Evolutionary conservation across 2,888 invertebrate species (phyloP).

Genomic region (Tridacna gigas): DNA sequence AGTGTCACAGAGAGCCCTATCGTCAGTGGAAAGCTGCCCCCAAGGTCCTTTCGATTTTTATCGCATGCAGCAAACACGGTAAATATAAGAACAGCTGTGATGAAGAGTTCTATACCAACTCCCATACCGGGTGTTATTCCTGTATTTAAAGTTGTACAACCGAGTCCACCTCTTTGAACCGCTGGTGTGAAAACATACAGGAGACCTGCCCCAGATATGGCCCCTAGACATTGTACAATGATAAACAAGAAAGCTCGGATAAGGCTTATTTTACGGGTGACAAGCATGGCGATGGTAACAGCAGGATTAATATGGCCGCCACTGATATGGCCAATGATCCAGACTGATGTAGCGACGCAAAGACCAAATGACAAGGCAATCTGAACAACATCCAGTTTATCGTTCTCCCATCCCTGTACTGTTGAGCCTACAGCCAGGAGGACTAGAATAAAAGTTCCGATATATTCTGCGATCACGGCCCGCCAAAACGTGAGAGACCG

Average conservation of each 20-base stretch:
- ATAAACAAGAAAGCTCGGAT: slow-evolving; percentile 92
- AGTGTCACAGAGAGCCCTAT: slow-evolving; percentile 94
- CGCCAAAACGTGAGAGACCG: slow-evolving; percentile 88
- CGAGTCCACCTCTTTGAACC: slow-evolving; percentile 93
- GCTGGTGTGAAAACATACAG: slow-evolving; percentile 86
- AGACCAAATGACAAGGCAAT: slow-evolving; percentile 96
- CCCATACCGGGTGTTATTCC: slow-evolving; percentile 89
- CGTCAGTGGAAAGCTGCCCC: slow-evolving; percentile 91
- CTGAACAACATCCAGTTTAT: slow-evolving; percentile 85
- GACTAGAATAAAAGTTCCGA: slow-evolving; percentile 94
- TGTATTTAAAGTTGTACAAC: slow-evolving; percentile 87
- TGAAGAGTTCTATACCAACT: slow-evolving; percentile 92
- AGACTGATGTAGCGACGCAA: slow-evolving; percentile 91
- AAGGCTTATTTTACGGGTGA: slow-evolving; percentile 91
- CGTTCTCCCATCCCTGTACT: slow-evolving; percentile 47
- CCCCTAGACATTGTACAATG: slow-evolving; percentile 96
- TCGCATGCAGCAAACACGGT: slow-evolving; percentile 94
- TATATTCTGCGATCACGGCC: slow-evolving; percentile 92
- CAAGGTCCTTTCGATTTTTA: slow-evolving; percentile 90
- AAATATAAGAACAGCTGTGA: slow-evolving; percentile 94
- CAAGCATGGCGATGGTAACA: slow-evolving; percentile 87
- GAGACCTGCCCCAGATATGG: slow-evolving; percentile 95
- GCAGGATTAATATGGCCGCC: slow-evolving; percentile 87
- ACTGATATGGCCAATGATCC: slow-evolving; percentile 94
- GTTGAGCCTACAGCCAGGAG: slow-evolving; percentile 92